Conservation (phyloP, 2,797 vertebrate species). For the Hylomyscus alleni region DNA sequence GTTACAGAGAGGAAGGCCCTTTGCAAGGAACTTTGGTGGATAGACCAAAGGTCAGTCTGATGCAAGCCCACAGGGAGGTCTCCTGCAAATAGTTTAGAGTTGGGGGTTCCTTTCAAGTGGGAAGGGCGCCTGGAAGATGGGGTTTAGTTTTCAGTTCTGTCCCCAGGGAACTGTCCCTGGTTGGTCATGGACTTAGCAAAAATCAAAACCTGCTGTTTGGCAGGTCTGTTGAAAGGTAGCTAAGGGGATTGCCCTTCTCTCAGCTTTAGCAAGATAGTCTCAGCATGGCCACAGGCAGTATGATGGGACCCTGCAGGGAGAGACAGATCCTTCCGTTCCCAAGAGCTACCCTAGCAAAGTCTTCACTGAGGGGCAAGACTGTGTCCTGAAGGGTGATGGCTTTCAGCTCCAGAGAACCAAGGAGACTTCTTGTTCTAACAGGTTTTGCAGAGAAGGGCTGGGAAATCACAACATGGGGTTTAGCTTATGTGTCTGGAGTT, state of each 20-base stretch:
- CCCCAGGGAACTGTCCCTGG: background rate
- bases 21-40: background rate
- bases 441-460: background rate
- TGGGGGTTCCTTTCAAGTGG: too few relatives aligned
- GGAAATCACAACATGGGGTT: too few relatives aligned
- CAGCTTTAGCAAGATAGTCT: background rate
- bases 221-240: background rate
- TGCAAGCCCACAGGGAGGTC: background rate
- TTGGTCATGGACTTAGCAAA: background rate
- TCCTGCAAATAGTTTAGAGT: background rate
- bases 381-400: too few relatives aligned
- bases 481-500: background rate
- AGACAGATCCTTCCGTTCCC: too few relatives aligned
- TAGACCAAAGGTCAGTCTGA: background rate
- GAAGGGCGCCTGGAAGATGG: background rate
- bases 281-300: background rate
- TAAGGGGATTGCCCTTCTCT: background rate
- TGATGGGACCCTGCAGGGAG: background rate
- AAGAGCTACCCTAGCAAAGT: background rate
- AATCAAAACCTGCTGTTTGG: background rate
- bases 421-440: background rate
- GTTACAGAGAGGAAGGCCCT: background rate
- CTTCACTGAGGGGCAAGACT: background rate
- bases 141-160: constrained; percentile 1
- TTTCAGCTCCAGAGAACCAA: background rate